Evolutionary conservation across 2,888 invertebrate species (phyloP).

Genomic region (Apotomis turbidana): DNA sequence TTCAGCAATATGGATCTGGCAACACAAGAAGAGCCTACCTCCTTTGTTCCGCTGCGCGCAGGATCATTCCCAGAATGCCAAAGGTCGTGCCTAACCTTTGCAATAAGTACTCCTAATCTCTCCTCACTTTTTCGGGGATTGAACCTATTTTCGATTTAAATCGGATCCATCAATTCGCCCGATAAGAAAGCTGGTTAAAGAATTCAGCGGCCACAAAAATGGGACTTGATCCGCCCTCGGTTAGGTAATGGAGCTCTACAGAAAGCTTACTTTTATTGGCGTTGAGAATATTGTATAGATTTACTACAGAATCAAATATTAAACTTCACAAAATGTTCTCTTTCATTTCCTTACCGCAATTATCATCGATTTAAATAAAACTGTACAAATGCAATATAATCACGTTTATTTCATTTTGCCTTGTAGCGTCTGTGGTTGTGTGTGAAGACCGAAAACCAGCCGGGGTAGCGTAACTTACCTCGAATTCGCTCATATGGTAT

Average conservation of each 20-base stretch:
- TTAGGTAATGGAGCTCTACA: conserved; percentile 3
- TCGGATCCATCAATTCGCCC: conserved; percentile 32
- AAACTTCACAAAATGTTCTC: no score
- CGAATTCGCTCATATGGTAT: no score
- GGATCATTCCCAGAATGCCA: conserved; percentile 44
- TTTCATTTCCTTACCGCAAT: no score
- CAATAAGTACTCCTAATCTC: conserved; percentile 52
- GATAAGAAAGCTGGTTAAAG: conserved; percentile 18
- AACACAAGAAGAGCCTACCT: neutral
- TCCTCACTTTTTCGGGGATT: conserved; percentile 52
- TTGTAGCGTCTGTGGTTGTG: no score
- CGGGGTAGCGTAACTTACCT: no score
- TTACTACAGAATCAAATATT: no score
- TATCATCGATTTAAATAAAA: no score
- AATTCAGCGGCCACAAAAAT: conserved; percentile 25
- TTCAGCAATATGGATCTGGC: no score
- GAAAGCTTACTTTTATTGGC: neutral
- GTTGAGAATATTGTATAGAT: no score
- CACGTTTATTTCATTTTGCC: no score
- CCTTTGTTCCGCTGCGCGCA: conserved; percentile 42
- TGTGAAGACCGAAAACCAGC: no score
- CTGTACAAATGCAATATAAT: no score
- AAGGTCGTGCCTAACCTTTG: conserved; percentile 45
- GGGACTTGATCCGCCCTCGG: conserved; percentile 5
- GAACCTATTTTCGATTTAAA: conserved; percentile 47